Conservation (phyloP, 2,888 invertebrate species). For the Atrina japonica region DNA sequence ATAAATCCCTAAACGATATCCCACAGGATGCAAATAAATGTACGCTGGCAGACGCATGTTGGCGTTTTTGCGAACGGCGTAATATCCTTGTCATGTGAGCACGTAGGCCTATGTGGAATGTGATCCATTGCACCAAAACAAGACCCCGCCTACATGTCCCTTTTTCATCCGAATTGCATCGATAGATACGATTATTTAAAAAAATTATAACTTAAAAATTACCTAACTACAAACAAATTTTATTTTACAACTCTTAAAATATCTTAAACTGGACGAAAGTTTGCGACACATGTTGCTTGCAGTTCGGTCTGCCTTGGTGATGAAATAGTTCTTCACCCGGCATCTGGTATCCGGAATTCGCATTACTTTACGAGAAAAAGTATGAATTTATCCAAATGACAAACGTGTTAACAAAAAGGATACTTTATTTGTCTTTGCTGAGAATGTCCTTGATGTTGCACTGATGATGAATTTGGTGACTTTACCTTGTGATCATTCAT, state of each 20-base stretch:
- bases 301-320: conserved; percentile 1
- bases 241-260: too few relatives aligned
- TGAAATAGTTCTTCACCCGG: conserved; percentile 31
- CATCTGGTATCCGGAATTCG: conserved; percentile 19
- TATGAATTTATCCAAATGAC: neutral
- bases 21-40: neutral
- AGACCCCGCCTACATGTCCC: conserved; percentile 51
- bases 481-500: conserved; percentile 74
- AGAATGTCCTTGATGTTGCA: conserved; percentile 65
- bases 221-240: too few relatives aligned
- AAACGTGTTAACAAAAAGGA: conserved; percentile 52
- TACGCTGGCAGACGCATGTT: neutral
- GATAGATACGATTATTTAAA: neutral
- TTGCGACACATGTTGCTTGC: too few relatives aligned
- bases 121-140: conserved; percentile 32
- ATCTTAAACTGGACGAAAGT: too few relatives aligned
- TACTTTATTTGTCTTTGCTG: conserved; percentile 65
- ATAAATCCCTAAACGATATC: too few relatives aligned
- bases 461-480: conserved; percentile 72
- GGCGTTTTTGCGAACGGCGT: neutral
- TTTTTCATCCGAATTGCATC: neutral
- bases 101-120: conserved; percentile 25
- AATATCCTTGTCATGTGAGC: conserved; percentile 11
- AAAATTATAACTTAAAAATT: too few relatives aligned
- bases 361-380: neutral